phyloP scores from a whole-genome alignment of 2,797 vertebrate species.

The Darevskia mixta region DNA sequence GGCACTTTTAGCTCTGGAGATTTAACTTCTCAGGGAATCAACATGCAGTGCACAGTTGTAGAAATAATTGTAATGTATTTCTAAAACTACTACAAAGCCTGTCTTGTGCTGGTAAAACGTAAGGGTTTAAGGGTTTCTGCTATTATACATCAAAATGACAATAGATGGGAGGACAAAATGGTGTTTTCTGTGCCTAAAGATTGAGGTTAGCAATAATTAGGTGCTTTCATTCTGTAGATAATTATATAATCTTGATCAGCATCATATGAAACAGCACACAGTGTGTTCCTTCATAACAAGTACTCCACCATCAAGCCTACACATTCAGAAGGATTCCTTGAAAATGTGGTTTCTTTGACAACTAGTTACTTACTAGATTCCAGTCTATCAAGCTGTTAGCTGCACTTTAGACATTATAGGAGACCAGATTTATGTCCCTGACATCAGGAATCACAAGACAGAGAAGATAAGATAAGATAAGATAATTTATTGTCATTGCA shows the following conservation, averaged over 20 bases:
- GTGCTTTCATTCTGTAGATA: constrained; percentile 25
- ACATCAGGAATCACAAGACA: too few relatives aligned
- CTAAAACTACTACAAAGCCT: neutral
- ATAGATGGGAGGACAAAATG: neutral
- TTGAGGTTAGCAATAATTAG: constrained; percentile 14
- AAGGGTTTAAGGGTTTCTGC: neutral
- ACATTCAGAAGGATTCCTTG: neutral
- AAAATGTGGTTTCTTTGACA: neutral
- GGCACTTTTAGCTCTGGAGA: neutral
- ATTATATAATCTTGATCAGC: constrained; percentile 4
- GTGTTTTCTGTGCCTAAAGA: constrained; percentile 13
- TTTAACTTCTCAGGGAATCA: constrained; percentile 2
- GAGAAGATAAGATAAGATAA: too few relatives aligned
- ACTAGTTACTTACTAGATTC: neutral
- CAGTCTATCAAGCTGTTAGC: neutral
- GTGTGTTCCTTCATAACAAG: neutral
- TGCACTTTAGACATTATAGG: neutral
- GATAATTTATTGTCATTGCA: too few relatives aligned
- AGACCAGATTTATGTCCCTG: too few relatives aligned
- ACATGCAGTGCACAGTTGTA: neutral
- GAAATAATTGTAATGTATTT: constrained; percentile 26
- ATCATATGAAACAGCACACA: neutral
- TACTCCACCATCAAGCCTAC: neutral
- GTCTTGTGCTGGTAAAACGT: neutral
- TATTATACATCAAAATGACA: neutral